Evolutionary conservation across 2,113 vertebrate genomes (phyloP), one percentile per base, ranked within the genome.

Genomic region (Xenotilapia flavipinnis): DNA sequence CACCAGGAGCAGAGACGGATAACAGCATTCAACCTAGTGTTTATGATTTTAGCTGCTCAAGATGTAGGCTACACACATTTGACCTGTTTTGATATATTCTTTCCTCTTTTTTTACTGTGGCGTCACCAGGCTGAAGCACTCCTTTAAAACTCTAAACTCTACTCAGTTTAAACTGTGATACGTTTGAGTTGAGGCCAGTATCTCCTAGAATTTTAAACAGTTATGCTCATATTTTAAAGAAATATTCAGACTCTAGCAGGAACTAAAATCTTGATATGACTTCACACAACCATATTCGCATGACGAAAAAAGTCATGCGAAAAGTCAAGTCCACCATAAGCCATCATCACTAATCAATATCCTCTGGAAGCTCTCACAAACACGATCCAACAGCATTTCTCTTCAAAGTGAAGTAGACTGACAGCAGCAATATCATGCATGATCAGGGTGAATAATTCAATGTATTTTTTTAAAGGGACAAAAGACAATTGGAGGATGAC

Each of bases 371-470:
- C 56, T 91, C 90, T 90, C 70, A 56, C 82, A 89, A 94, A 95
- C 88, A 87, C 89, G 80, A 91, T 90, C 91, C 90, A 91, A 90
- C 94, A 92, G 90, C 80, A 88, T 89, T 86, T 73, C 87, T 89
- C 83, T 92, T 93, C 85, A 91, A 89, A 90, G 91, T 85, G 86
- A 95, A 94, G 80, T 49, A 84, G 87, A 89, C 80, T 92, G 94
- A 94, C 90, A 94, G 92, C 26, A 9, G 90, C 79, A 80, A 87
- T 91, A 93, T 92, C 93, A 93, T 85, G 87, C 83, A 86, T 83
- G 83, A 87, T 81, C 85, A 51, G 54, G 79, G 73, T 93, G 95
- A 94, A 96, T 95, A 93, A 95, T 96, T 95, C 91, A 95, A 75
- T 80, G 80, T 84, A 62, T 91, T 95, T 95, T 95, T 93, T 91